Base-by-base conservation (phyloP, 1,140 invertebrate species). In the Ostrea denselamellosa region DNA sequence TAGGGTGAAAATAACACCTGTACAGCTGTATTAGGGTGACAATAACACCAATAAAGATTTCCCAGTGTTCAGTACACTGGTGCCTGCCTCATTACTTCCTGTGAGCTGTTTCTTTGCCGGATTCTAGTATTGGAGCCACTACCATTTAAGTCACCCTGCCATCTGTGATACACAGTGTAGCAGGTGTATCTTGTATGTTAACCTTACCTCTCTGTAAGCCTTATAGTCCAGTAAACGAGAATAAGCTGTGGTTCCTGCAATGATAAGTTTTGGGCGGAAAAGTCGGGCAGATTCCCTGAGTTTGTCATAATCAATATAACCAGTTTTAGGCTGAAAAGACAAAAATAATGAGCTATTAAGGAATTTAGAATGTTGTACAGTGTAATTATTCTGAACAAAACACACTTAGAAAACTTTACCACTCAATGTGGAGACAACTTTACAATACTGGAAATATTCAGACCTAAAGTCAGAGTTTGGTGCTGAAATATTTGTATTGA, bases 271-370 rank as follows among this genome's bases (percentile, higher is more conserved):
- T 0, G 99, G 99, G 87, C 98, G 98, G 95, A 99, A 99, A 0
- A 98, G 95, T 91, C 95, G 96, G 0, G 98, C 98, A 8, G 96
- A 97, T 91, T 97, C 96, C 9, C 97, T 96, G 65, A 99, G 94
- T 92, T 97, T 96, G 85, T 99, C 98, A 93, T 99, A 99, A 95
- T 99, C 98, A 88, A 99, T 99, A 0, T 98, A 93, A 44, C 98
- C 98, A 19, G 97, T 98, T 85, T 95, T 93, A 2, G 97, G 96
- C 93, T 94, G 87, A 71, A 90, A 88, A 53, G 53, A 87, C 81
- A 90, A 22, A 90, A 53, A 53, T 53, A 19, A 34, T 12, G 25
- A 17, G 34, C 0, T 14, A 7, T 19, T 5, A 62, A 5, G 17
- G 4, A 62, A 0, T 62, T 62, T 17, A 62, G 19, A n/a, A 8